Evolutionary conservation across 2,113 vertebrate genomes (phyloP), one percentile per base, ranked within the genome.

Genomic region (Heloderma charlesbogerti): DNA sequence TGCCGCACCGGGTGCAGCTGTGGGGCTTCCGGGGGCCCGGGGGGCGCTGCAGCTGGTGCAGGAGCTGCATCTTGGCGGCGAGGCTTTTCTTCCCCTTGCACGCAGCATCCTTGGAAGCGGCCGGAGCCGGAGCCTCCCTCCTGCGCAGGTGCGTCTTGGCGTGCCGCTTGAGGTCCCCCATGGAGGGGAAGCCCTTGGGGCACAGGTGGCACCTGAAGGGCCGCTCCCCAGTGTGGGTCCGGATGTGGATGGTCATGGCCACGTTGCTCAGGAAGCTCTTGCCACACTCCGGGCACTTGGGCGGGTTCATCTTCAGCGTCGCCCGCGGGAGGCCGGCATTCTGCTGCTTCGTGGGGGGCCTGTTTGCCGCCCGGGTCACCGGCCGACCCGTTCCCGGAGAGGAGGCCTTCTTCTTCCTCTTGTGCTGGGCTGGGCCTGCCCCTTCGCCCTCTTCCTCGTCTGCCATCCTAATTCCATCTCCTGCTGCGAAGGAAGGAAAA

Each of bases 221-320:
- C 48, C 96, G 95, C 91, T 96, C 96, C 37, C 96, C 96, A 0
- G 96, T 96, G 92, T 97, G 96, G 81, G 94, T 96, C 94, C 93
- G 92, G 90, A 94, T 93, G 79, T 97, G 96, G 71, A 94, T 93
- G 84, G 91, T 92, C 93, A 97, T 90, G 75, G 95, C 95, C 4
- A 94, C 96, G 7, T 95, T 95, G 92, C 96, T 96, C 63, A 74
- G 71, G 82, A 31, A 75, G 71, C 63, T 75, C 31, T 91, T 93
- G 13, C 72, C 78, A 0, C 91, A 89, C n/a, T 86, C 82, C 0
- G 74, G 80, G 29, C 86, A 90, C 8, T 31, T 80, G 1, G 88
- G 67, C 0, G 74, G 82, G 25, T 45, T 91, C 77, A 31, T 74
- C 77, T 91, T 88, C 34, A 88, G 71, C 0, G 54, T 69, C 80